phyloP scores from a whole-genome alignment of 2,113 vertebrate species.

The Arvicanthis niloticus region DNA sequence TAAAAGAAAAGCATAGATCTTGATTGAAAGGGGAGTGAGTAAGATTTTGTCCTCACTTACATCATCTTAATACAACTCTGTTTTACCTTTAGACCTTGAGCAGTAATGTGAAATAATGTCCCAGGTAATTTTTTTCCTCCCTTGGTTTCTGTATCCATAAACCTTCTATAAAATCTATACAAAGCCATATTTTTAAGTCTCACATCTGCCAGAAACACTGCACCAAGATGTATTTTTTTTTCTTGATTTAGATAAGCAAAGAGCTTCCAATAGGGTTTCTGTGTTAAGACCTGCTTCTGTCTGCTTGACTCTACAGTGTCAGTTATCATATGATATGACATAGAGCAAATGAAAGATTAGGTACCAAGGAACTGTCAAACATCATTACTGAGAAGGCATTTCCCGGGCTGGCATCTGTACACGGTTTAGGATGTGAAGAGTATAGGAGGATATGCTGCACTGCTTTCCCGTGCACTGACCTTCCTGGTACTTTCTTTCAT shows the following conservation, averaged over 20 bases:
- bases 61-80: background rate
- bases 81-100: background rate
- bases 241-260: background rate
- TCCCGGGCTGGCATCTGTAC: background rate
- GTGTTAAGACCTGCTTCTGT: background rate
- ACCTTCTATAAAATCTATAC: background rate
- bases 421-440: background rate
- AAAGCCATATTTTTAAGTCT: background rate
- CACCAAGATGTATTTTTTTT: background rate
- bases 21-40: background rate
- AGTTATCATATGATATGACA: background rate
- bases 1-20: background rate
- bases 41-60: background rate
- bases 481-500: background rate
- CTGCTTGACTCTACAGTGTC: background rate
- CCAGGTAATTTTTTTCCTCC: background rate
- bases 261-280: background rate
- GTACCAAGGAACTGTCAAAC: background rate
- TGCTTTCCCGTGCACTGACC: background rate
- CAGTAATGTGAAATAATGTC: background rate
- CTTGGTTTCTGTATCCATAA: background rate
- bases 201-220: background rate
- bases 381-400: background rate
- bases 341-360: background rate
- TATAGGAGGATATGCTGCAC: no score